These are phyloP conservation scores for Diorhabda carinulata DNA, from an alignment of 1,140 invertebrate species.

Conservation along the genomic window DNA sequence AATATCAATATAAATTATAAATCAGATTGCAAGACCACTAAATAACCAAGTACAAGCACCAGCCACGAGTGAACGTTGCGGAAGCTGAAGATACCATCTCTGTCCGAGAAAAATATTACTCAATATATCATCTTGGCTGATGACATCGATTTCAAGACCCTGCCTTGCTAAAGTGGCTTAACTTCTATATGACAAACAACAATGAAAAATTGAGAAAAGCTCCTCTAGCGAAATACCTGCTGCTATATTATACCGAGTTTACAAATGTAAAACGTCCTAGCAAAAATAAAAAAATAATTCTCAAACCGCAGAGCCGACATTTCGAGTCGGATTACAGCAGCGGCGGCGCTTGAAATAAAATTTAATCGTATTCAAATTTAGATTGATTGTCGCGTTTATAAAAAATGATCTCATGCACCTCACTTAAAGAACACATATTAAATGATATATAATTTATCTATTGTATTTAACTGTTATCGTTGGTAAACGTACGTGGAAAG, in stretches of 20 bases:
- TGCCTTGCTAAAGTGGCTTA: constrained; percentile 1
- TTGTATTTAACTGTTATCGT: neutral
- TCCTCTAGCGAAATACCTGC: neutral
- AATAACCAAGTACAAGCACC: neutral
- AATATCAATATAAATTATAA: constrained; percentile 3
- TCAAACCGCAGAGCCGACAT: no score
- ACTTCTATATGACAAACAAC: neutral
- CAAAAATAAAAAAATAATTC: no score
- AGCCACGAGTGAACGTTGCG: neutral
- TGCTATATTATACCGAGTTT: neutral
- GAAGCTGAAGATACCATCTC: neutral
- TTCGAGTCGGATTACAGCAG: no score
- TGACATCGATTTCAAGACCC: neutral
- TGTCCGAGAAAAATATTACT: constrained; percentile 2
- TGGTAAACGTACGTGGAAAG: neutral
- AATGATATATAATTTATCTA: neutral
- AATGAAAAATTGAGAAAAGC: constrained; percentile 2
- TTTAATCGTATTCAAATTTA: no score
- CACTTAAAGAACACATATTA: neutral
- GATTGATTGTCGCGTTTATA: no score
- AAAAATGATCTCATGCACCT: neutral
- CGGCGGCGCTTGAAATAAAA: no score
- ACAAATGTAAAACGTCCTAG: no score
- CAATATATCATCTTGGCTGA: constrained; percentile 2
- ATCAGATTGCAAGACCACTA: neutral